Percentiles rank a stretch among this genome's conserved stretches.
phyloP scores from a whole-genome alignment of 2,113 vertebrate genomes.

The Hiodon alosoides region DNA sequence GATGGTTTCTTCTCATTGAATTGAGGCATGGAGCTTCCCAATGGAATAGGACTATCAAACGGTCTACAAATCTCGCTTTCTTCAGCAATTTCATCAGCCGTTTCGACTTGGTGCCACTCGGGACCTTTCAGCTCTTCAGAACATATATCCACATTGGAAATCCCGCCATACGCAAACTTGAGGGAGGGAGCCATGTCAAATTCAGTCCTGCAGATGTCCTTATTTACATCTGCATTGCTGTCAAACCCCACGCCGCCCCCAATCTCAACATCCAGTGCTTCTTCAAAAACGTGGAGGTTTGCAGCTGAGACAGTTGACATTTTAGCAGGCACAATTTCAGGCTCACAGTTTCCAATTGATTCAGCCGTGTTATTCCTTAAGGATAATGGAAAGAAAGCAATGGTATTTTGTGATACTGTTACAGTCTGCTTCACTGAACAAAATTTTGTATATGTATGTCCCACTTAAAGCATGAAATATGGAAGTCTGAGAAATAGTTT shows the following conservation, averaged over 20 bases:
- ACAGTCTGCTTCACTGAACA: background rate
- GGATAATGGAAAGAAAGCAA: background rate
- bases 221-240: constrained; percentile 21
- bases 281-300: constrained; percentile 15
- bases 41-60: background rate
- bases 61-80: constrained; percentile 14
- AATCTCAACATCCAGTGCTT: constrained; percentile 23
- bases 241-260: constrained; percentile 23
- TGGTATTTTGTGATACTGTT: background rate
- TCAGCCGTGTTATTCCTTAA: constrained; percentile 18
- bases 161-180: background rate
- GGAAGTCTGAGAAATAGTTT: constrained; percentile 15
- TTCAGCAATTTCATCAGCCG: background rate
- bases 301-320: constrained; percentile 20
- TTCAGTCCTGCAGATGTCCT: constrained; percentile 27
- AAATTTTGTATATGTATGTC: constrained; percentile 1
- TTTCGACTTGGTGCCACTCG: background rate
- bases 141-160: background rate
- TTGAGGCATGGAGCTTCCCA: constrained; percentile 23
- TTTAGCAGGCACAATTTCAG: constrained; percentile 30
- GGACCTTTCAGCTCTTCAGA: constrained; percentile 32
- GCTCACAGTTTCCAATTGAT: constrained; percentile 27
- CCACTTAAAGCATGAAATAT: background rate
- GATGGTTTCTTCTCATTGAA: constrained; percentile 13
- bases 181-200: constrained; percentile 20